Conservation (phyloP, 2,797 vertebrate species). For the Thamnophis elegans region DNA sequence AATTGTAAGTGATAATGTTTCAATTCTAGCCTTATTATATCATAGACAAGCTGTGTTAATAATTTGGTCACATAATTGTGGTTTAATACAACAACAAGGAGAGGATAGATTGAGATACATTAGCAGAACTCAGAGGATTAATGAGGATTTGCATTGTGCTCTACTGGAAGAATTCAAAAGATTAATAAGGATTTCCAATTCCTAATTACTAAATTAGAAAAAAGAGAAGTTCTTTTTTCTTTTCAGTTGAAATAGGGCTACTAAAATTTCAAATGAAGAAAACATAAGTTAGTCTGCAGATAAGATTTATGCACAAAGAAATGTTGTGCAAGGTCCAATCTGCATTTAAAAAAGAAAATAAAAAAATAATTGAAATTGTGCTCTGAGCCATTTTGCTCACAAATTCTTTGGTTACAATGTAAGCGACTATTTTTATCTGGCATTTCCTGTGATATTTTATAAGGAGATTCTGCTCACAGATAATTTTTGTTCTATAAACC, state of each 20-base stretch:
- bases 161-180: background rate
- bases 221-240: background rate
- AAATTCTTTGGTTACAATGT: background rate
- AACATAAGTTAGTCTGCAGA: background rate
- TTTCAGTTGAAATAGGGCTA: background rate
- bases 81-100: background rate
- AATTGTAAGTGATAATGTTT: background rate
- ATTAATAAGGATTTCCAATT: background rate
- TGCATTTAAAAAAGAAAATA: background rate
- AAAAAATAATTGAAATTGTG: background rate
- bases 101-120: background rate
- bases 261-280: background rate
- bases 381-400: background rate
- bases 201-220: background rate
- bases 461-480: background rate
- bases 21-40: background rate
- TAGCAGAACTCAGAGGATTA: background rate
- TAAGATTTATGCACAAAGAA: background rate
- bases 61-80: background rate
- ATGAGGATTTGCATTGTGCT: background rate
- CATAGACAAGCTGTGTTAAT: background rate
- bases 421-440: background rate
- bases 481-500: slow-evolving; percentile 31
- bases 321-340: background rate
- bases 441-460: background rate